Percentiles rank a stretch among this genome's conserved stretches.
These are phyloP conservation scores for Drymodes brunneopygia DNA, from an alignment of 2,113 vertebrate species.

Conservation along the genomic window DNA sequence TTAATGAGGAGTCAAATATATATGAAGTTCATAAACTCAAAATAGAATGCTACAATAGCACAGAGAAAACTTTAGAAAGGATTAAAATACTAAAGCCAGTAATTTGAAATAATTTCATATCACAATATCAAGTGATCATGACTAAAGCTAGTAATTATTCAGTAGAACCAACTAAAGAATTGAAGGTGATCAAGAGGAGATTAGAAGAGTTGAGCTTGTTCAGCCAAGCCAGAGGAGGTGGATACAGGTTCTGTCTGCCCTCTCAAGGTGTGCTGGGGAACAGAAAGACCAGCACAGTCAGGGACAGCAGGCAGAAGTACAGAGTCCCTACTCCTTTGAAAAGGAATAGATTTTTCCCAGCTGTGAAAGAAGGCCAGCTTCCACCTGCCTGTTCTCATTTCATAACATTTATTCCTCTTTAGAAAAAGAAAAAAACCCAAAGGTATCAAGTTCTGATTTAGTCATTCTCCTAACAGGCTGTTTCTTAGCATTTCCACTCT, in stretches of 20 bases:
- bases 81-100: background rate
- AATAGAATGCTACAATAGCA: background rate
- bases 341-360: background rate
- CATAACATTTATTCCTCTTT: background rate
- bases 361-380: background rate
- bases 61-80: background rate
- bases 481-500: background rate
- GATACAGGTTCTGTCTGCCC: background rate
- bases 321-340: background rate
- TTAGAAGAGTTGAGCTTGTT: background rate
- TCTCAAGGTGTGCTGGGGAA: background rate
- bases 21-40: background rate
- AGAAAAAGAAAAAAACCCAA: background rate
- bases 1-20: background rate
- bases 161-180: background rate
- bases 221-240: background rate
- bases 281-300: fast-evolving
- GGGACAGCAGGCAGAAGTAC: background rate
- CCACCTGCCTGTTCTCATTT: background rate
- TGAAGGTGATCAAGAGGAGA: background rate
- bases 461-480: background rate
- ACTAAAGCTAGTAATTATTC: background rate
- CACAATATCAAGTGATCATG: background rate
- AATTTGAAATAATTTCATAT: background rate
- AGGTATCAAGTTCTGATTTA: background rate